Conservation (phyloP, 2,113 vertebrate genomes). For the Pristiophorus japonicus region DNA sequence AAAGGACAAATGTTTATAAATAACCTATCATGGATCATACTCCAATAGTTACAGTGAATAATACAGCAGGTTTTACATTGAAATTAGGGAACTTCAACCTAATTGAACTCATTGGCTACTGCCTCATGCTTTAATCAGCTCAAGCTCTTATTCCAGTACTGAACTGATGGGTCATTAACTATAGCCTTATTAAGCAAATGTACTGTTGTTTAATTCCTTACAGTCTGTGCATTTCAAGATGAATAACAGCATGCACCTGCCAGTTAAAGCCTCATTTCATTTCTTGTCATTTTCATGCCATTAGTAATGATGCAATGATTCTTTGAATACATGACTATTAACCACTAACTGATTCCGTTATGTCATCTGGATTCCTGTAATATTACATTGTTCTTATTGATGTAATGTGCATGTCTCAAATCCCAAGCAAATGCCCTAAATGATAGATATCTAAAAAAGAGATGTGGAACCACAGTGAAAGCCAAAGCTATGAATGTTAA, state of each 20-base stretch:
- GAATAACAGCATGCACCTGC: conserved; percentile 15
- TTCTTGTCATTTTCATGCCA: conserved; percentile 13
- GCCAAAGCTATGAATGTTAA: background rate
- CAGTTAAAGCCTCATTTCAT: conserved; percentile 36
- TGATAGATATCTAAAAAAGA: background rate
- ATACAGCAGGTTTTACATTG: background rate
- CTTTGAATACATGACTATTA: conserved; percentile 24
- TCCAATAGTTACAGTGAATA: background rate
- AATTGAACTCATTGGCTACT: conserved; percentile 22
- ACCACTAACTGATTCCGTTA: conserved; percentile 19
- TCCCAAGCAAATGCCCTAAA: background rate
- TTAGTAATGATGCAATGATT: conserved; percentile 24
- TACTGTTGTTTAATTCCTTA: conserved; percentile 35
- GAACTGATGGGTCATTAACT: conserved; percentile 32
- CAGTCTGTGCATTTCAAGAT: conserved; percentile 26
- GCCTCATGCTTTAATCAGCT: conserved; percentile 22
- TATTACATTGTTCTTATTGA: background rate
- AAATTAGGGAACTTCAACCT: background rate
- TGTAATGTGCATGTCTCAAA: conserved; percentile 2
- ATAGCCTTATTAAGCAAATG: conserved; percentile 29
- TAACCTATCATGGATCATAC: no score
- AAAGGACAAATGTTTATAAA: background rate
- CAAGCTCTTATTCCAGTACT: background rate
- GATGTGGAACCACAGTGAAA: background rate
- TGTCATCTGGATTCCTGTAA: conserved; percentile 21